Evolutionary conservation across 2,113 vertebrate genomes (phyloP).

Genomic region (Hemicordylus capensis): DNA sequence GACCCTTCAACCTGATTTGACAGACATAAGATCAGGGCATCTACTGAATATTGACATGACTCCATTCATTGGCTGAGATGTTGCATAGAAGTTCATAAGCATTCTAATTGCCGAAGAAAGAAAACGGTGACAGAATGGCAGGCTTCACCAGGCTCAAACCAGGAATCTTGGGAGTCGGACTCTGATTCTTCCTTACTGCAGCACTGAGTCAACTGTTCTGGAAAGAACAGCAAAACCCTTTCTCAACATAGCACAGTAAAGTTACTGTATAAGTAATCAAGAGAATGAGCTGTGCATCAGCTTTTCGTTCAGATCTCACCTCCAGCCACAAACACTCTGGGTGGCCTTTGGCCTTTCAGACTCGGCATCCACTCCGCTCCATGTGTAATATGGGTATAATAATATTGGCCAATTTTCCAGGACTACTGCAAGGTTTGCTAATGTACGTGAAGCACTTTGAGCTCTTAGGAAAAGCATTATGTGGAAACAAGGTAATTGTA

Average conservation of each 20-base stretch:
- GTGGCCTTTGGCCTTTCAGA: neutral
- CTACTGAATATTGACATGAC: neutral
- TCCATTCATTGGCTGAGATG: neutral
- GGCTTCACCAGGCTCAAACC: neutral
- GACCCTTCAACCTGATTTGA: neutral
- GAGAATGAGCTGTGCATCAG: neutral
- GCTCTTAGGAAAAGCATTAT: neutral
- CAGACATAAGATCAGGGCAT: neutral
- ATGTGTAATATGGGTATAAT: neutral
- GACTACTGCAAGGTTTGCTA: neutral
- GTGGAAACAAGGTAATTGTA: neutral
- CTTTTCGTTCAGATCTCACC: neutral
- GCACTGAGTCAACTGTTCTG: neutral
- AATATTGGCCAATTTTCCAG: neutral
- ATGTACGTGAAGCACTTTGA: neutral
- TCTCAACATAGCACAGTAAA: neutral
- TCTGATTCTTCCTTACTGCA: neutral
- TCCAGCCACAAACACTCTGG: neutral
- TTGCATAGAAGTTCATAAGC: neutral
- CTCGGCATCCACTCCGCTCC: neutral
- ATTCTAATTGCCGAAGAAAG: neutral
- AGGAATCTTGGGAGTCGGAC: neutral
- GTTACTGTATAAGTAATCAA: neutral
- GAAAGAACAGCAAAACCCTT: neutral
- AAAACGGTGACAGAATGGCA: neutral